Conservation (phyloP, 2,888 invertebrate species). For the Chrysodeixis includens region DNA sequence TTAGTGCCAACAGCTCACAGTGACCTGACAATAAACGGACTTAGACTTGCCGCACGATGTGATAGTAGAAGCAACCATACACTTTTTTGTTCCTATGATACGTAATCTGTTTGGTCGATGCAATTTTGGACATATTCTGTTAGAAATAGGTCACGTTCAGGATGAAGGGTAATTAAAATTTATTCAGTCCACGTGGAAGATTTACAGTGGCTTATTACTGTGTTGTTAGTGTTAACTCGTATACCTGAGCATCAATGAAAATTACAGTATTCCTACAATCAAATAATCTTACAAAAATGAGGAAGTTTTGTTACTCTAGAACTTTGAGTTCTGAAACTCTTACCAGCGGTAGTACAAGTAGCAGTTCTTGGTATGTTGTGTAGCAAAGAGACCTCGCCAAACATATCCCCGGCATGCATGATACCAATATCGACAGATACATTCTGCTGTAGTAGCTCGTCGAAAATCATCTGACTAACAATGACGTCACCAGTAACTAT, state of each 20-base stretch:
- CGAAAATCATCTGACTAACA: constrained; percentile 85
- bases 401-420: constrained; percentile 90
- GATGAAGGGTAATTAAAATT: neutral
- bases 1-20: constrained; percentile 91
- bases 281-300: too few species aligned
- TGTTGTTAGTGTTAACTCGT: too few species aligned
- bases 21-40: constrained; percentile 69
- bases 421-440: constrained; percentile 84
- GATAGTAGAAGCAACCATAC: constrained; percentile 5
- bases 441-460: constrained; percentile 83
- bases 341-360: constrained; percentile 89
- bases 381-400: constrained; percentile 91
- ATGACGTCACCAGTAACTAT: constrained; percentile 89
- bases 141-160: neutral
- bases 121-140: neutral
- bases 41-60: constrained; percentile 4
- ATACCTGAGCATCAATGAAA: too few species aligned
- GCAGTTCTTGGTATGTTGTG: constrained; percentile 90
- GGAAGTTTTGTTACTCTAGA: too few species aligned
- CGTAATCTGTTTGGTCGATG: constrained; percentile 60
- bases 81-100: constrained; percentile 64
- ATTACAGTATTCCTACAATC: too few species aligned
- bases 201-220: too few species aligned
- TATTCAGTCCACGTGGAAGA: too few species aligned
- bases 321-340: constrained; percentile 59